Percentiles rank a stretch among this genome's conserved stretches.
Evolutionary conservation across 2,797 vertebrate genomes (phyloP).

Genomic region (Mus caroli): DNA sequence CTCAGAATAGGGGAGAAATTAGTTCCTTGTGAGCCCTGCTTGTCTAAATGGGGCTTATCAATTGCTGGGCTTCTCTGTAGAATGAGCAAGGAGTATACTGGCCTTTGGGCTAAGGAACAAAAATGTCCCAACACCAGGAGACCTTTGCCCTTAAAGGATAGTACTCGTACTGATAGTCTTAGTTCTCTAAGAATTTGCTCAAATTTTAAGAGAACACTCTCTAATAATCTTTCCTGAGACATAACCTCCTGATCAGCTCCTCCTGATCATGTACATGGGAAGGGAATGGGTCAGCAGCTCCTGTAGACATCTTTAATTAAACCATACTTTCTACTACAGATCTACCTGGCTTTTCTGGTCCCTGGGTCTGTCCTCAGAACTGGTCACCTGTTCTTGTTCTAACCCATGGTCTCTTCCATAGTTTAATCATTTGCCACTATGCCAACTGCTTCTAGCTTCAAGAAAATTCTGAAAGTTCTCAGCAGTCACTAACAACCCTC

Average conservation of each 20-base stretch:
- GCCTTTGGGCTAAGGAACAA: neutral
- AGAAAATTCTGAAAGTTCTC: conserved; percentile 36
- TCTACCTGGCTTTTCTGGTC: neutral
- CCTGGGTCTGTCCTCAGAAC: neutral
- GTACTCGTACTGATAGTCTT: neutral
- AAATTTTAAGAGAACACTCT: conserved; percentile 6
- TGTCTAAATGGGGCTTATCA: neutral
- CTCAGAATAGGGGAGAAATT: conserved; percentile 40
- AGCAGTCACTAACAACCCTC: neutral
- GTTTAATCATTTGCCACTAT: neutral
- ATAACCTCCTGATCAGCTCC: conserved; percentile 8
- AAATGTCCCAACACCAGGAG: neutral
- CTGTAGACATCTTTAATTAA: neutral
- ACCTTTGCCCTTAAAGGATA: conserved; percentile 18
- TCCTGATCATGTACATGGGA: neutral
- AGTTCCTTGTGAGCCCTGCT: neutral
- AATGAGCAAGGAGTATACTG: neutral
- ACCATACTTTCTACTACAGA: neutral
- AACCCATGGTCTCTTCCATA: neutral
- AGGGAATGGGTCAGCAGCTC: neutral
- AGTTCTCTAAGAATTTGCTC: neutral
- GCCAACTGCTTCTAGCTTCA: neutral
- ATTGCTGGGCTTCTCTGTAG: neutral
- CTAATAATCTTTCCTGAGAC: neutral
- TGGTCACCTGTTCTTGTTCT: neutral